phyloP scores from a whole-genome alignment of 1,140 invertebrate species.

The Neotoxoptera formosana region DNA sequence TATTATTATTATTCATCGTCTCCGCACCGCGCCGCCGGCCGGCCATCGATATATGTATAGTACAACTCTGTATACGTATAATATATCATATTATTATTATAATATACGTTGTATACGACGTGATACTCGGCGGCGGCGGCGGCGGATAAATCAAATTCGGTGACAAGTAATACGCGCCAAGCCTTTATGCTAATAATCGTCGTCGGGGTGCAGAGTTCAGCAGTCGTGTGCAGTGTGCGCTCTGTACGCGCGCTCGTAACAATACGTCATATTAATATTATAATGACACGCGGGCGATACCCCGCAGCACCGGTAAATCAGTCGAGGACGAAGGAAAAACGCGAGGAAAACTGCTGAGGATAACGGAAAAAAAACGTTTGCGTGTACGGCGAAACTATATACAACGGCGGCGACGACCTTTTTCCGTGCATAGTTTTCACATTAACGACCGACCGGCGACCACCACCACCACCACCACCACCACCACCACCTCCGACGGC shows the following conservation, averaged over 20 bases:
- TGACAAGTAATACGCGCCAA: slow-evolving; percentile 41
- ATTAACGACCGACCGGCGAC: not conserved
- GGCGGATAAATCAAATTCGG: slow-evolving; percentile 52
- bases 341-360: not conserved
- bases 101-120: not conserved
- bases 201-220: slow-evolving; percentile 18
- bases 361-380: not conserved
- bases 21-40: not conserved
- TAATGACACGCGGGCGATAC: not conserved
- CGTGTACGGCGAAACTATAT: not conserved
- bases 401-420: not conserved
- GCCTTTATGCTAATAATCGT: slow-evolving; percentile 44
- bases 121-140: not conserved
- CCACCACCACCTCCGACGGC: too few species aligned
- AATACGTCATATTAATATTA: not conserved
- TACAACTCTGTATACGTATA: not conserved
- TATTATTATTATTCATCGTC: not conserved
- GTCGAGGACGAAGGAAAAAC: not conserved
- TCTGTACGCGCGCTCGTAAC: not conserved
- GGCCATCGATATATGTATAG: slow-evolving; percentile 47
- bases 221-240: not conserved
- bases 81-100: not conserved
- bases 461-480: too few species aligned
- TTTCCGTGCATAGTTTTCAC: not conserved
- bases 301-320: not conserved